A percentile compares a stretch with the other conserved stretches of the same genome.
phyloP scores from a whole-genome alignment of 2,888 invertebrate species.

The Trachelus troglodyta region DNA sequence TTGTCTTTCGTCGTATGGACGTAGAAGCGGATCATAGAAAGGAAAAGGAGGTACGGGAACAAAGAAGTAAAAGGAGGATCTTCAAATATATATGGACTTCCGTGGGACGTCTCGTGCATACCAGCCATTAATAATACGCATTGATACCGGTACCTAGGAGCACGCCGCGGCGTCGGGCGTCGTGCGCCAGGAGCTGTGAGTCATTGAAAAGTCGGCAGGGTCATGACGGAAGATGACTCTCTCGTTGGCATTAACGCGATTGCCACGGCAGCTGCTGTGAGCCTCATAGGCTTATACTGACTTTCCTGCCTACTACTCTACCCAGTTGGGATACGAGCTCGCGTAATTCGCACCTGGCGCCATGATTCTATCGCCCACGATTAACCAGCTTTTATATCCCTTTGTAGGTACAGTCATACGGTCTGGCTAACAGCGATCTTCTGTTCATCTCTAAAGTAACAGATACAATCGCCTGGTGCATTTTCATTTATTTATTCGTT shows the following conservation, averaged over 20 bases:
- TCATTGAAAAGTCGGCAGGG: constrained; percentile 35
- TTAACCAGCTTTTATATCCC: neutral
- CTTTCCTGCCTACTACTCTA: constrained; percentile 15
- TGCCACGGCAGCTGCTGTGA: constrained; percentile 37
- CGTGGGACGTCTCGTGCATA: constrained; percentile 9
- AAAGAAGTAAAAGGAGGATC: neutral
- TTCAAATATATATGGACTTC: neutral
- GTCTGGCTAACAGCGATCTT: neutral
- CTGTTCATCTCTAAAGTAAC: neutral
- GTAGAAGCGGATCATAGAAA: neutral
- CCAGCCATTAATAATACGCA: constrained; percentile 11
- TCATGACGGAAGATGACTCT: constrained; percentile 15
- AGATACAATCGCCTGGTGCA: neutral
- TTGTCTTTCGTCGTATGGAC: neutral
- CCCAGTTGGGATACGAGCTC: constrained; percentile 20
- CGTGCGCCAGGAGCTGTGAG: constrained; percentile 32
- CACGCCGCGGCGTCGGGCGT: constrained; percentile 9
- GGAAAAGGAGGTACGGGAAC: neutral
- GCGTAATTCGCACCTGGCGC: constrained; percentile 63
- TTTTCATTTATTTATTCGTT: neutral
- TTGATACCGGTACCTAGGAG: constrained; percentile 13
- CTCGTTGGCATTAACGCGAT: constrained; percentile 55
- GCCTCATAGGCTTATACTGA: constrained; percentile 27
- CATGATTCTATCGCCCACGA: constrained; percentile 56
- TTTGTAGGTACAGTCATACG: neutral